phyloP scores from a whole-genome alignment of 2,113 vertebrate species.

The Brachyhypopomus gauderio region DNA sequence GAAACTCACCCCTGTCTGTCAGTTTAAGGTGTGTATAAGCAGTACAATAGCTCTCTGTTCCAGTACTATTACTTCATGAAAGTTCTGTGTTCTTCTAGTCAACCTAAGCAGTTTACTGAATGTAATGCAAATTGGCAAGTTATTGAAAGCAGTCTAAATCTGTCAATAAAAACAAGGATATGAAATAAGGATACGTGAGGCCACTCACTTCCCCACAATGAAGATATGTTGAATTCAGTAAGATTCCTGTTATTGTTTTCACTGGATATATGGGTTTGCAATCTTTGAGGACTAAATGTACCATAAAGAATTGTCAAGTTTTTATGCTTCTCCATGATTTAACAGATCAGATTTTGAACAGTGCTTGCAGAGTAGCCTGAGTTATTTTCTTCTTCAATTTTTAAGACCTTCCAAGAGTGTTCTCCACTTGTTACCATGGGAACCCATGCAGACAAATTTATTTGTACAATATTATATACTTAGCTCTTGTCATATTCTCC shows the following conservation, averaged over 20 bases:
- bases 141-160: neutral
- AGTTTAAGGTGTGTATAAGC: neutral
- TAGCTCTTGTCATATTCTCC: conserved; percentile 18
- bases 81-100: neutral
- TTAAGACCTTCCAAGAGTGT: conserved; percentile 14
- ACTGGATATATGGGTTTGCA: neutral
- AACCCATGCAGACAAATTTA: conserved; percentile 23
- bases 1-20: too few relatives aligned
- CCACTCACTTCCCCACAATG: neutral
- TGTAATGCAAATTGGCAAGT: neutral
- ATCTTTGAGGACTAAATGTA: conserved; percentile 6
- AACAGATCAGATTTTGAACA: conserved; percentile 27
- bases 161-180: neutral
- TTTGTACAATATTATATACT: conserved; percentile 29
- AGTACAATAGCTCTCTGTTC: neutral
- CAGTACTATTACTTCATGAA: neutral
- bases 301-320: neutral
- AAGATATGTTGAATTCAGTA: neutral
- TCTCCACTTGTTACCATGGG: conserved; percentile 47
- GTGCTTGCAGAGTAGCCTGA: neutral
- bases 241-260: neutral
- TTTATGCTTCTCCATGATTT: conserved; percentile 29
- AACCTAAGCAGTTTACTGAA: neutral
- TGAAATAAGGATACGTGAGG: neutral
- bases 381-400: conserved; percentile 14